Conservation (phyloP, 2,888 invertebrate species). For the Acleris literana region DNA sequence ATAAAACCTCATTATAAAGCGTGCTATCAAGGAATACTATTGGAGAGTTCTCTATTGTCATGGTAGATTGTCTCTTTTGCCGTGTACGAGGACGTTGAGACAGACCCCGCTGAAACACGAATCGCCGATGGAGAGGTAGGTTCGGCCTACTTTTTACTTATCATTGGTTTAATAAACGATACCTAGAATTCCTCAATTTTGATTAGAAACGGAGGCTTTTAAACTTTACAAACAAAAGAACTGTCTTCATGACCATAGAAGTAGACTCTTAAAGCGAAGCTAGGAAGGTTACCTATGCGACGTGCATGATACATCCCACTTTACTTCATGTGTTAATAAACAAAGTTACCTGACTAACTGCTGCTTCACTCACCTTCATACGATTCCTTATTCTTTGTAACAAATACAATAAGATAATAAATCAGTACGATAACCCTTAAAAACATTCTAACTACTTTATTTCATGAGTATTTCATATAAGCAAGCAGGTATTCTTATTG, state of each 20-base stretch:
- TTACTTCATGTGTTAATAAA: conserved; percentile 84
- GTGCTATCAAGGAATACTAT: conserved; percentile 68
- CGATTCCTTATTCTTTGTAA: conserved; percentile 45
- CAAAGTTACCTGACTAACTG: conserved; percentile 81
- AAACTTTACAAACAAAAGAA: conserved; percentile 66
- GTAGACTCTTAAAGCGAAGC: conserved; percentile 59
- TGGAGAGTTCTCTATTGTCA: conserved; percentile 82
- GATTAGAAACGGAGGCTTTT: conserved; percentile 76
- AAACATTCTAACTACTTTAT: not conserved
- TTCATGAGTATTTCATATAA: not conserved
- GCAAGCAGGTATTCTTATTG: conserved; percentile 53
- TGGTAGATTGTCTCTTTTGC: conserved; percentile 83
- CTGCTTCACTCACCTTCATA: conserved; percentile 63
- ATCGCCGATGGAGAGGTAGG: conserved; percentile 79
- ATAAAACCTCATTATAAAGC: not conserved
- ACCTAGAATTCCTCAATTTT: conserved; percentile 73
- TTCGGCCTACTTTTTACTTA: conserved; percentile 65
- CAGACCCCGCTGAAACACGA: conserved; percentile 74
- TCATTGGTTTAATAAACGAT: conserved; percentile 48
- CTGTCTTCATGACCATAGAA: conserved; percentile 82
- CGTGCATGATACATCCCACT: conserved; percentile 73
- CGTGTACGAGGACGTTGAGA: conserved; percentile 65
- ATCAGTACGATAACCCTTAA: conserved; percentile 5
- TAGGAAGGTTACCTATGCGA: conserved; percentile 70
- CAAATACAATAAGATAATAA: conserved; percentile 60